These are phyloP conservation scores for Saiga tatarica DNA, from an alignment of 2,113 vertebrate genomes.

Conservation along the genomic window DNA sequence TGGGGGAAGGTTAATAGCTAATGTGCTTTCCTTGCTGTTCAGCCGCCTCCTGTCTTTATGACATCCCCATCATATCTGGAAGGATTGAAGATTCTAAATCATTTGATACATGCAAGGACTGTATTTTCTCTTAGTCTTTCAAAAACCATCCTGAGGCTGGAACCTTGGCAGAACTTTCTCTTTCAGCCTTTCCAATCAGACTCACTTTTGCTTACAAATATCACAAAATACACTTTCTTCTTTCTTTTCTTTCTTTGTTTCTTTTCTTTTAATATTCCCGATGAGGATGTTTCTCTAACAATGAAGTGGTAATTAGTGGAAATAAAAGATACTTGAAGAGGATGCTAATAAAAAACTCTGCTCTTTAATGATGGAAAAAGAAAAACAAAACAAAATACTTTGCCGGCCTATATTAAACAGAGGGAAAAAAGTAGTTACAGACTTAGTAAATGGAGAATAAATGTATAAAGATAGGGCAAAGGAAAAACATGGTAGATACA, in stretches of 20 bases:
- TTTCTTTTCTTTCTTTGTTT: background rate
- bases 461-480: background rate
- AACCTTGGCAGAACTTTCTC: conserved; percentile 53
- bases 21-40: conserved; percentile 88
- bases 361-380: background rate
- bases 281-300: background rate
- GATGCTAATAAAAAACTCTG: background rate
- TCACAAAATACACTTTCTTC: background rate
- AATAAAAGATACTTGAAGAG: conserved; percentile 46
- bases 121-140: conserved; percentile 70
- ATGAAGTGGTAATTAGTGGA: conserved; percentile 38
- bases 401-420: background rate
- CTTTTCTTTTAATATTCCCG: background rate
- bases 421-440: background rate
- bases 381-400: background rate
- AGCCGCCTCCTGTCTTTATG: conserved; percentile 87
- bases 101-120: conserved; percentile 75
- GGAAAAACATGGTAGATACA: background rate
- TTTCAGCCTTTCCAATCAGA: conserved; percentile 41
- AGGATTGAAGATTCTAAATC: conserved; percentile 86
- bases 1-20: conserved; percentile 97
- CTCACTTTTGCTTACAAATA: conserved; percentile 53
- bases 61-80: conserved; percentile 89
- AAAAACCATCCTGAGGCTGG: conserved; percentile 70
- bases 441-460: background rate